Evolutionary conservation across 2,797 vertebrate species (phyloP).

Genomic region (Gymnothorax reevesii): DNA sequence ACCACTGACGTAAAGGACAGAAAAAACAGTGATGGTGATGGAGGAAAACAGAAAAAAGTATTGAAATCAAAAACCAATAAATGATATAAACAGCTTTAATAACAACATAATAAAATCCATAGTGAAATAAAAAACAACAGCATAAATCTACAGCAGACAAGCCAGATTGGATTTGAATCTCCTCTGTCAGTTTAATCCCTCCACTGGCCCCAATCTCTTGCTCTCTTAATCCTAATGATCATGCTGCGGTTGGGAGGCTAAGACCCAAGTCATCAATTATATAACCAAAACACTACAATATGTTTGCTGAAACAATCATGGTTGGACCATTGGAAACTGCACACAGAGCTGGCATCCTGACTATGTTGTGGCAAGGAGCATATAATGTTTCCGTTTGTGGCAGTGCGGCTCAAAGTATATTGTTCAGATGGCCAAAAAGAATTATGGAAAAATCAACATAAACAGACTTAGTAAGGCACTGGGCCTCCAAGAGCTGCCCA

Average conservation of each 20-base stretch:
- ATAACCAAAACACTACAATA: conserved; percentile 21
- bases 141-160: conserved; percentile 10
- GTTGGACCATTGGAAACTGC: neutral
- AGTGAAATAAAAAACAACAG: neutral
- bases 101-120: neutral
- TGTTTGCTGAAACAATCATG: neutral
- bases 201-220: conserved; percentile 27
- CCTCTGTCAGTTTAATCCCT: conserved; percentile 16
- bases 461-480: no score
- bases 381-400: no score
- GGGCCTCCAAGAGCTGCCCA: no score
- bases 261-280: conserved; percentile 25
- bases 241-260: neutral
- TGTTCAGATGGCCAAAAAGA: no score
- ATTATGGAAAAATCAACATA: no score
- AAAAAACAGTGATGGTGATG: neutral
- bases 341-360: neutral
- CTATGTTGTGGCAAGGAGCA: neutral
- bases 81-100: neutral
- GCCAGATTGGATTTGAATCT: conserved; percentile 6
- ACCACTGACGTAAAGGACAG: neutral
- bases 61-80: neutral
- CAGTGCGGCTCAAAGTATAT: no score
- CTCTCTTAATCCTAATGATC: conserved; percentile 26
- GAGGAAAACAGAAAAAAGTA: neutral